Evolutionary conservation across 2,888 invertebrate species (phyloP).

Genomic region (Steromphala cineraria): DNA sequence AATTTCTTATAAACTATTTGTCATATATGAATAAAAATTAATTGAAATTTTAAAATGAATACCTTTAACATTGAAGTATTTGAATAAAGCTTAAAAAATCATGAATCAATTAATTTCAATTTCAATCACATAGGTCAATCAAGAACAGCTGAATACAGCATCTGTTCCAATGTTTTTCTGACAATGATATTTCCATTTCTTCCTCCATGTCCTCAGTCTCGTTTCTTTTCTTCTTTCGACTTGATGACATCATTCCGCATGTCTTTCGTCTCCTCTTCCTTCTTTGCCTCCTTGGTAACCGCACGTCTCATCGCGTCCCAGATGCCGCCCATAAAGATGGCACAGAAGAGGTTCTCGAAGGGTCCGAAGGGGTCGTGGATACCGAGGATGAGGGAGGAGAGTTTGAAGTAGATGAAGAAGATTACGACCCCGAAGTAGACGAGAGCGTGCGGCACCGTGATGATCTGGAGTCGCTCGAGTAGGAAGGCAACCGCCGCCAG

Average conservation of each 20-base stretch:
- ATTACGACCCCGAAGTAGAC: constrained; percentile 98
- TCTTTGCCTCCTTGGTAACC: constrained; percentile 79
- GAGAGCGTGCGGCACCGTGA: constrained; percentile 96
- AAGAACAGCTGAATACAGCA: no score
- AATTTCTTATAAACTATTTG: no score
- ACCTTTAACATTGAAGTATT: no score
- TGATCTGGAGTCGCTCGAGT: constrained; percentile 95
- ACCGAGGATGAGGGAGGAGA: constrained; percentile 95
- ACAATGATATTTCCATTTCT: background rate
- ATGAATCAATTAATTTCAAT: no score
- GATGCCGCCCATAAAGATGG: constrained; percentile 91
- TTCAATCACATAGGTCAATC: no score
- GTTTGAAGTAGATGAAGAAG: constrained; percentile 97
- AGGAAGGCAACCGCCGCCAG: constrained; percentile 97
- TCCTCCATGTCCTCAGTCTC: constrained; percentile 48
- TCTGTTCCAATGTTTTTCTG: no score
- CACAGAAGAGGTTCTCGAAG: constrained; percentile 98
- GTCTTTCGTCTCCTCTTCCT: constrained; percentile 56
- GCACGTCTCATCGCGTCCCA: constrained; percentile 97
- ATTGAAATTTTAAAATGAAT: no score
- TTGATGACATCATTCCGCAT: constrained; percentile 60
- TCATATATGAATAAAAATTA: no score
- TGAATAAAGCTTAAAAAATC: no score
- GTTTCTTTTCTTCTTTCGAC: constrained; percentile 69
- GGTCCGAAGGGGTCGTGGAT: constrained; percentile 99